phyloP scores from a whole-genome alignment of 2,888 invertebrate species.

The Anorthoa munda region DNA sequence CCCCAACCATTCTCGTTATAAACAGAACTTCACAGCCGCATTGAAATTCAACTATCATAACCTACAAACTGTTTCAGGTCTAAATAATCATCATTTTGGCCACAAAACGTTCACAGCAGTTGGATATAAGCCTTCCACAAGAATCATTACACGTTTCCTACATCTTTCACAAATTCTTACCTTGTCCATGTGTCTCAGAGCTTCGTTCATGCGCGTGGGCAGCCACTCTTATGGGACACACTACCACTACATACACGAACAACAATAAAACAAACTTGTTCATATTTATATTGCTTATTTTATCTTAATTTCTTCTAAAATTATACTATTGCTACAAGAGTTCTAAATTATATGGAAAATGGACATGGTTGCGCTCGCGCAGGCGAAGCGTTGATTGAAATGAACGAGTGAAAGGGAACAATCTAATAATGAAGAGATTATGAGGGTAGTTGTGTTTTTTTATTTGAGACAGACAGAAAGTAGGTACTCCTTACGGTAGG shows the following conservation, averaged over 20 bases:
- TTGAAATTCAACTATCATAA: neutral
- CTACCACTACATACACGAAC: slow-evolving; percentile 73
- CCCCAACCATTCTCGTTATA: too few species aligned
- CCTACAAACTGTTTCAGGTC: neutral
- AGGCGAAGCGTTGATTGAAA: slow-evolving; percentile 33
- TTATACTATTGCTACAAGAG: neutral
- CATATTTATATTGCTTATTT: slow-evolving; percentile 25
- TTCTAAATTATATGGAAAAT: slow-evolving; percentile 6
- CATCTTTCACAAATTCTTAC: slow-evolving; percentile 33
- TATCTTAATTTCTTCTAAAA: neutral
- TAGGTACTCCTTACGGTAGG: neutral
- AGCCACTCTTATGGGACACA: slow-evolving; percentile 70
- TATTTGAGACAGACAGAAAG: neutral
- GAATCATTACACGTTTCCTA: neutral
- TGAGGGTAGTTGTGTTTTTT: slow-evolving; percentile 34
- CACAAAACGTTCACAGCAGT: neutral
- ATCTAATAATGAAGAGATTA: neutral
- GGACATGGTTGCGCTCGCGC: slow-evolving; percentile 41
- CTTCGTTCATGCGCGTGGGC: slow-evolving; percentile 45
- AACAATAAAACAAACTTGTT: slow-evolving; percentile 57
- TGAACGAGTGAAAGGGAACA: slow-evolving; percentile 31
- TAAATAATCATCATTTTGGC: neutral
- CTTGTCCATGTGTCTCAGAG: slow-evolving; percentile 38
- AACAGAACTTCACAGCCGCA: too few species aligned
- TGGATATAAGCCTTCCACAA: too few species aligned